Percentiles rank a stretch among this genome's conserved stretches.
Conservation (phyloP, 2,888 invertebrate genomes). For the Aquatica leii region DNA sequence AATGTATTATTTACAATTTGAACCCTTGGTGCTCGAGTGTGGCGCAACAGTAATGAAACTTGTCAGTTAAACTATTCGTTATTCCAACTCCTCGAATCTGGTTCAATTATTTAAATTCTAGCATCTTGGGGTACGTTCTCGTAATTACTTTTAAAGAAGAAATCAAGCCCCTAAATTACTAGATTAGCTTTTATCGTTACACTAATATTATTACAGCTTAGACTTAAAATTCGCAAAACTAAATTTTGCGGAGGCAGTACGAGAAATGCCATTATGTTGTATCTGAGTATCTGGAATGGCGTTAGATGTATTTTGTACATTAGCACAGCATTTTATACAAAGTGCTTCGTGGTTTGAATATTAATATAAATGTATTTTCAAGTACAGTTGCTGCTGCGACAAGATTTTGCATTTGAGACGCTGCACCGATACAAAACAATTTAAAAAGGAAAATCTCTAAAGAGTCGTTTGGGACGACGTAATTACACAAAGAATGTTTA, state of each 20-base stretch:
- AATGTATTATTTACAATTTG: neutral
- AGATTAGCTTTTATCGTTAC: constrained; percentile 29
- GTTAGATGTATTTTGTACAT: constrained; percentile 51
- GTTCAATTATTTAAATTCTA: constrained; percentile 7
- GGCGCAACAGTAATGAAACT: constrained; percentile 2
- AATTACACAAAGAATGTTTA: constrained; percentile 17
- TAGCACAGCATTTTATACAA: constrained; percentile 56
- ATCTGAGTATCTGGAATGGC: too few relatives aligned
- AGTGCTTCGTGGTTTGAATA: constrained; percentile 55
- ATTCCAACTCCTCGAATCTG: neutral
- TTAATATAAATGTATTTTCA: constrained; percentile 50
- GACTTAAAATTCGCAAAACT: constrained; percentile 42
- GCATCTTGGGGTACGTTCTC: neutral
- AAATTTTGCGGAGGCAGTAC: neutral
- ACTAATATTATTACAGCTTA: constrained; percentile 49
- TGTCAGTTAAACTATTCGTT: constrained; percentile 9
- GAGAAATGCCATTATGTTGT: constrained; percentile 11
- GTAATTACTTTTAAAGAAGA: constrained; percentile 10
- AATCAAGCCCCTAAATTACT: constrained; percentile 16
- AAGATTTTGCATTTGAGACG: too few relatives aligned
- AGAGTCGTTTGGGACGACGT: neutral
- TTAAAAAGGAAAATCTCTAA: neutral
- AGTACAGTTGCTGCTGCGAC: too few relatives aligned
- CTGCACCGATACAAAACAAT: too few relatives aligned
- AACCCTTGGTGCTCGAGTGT: neutral